Evolutionary conservation across 2,113 vertebrate genomes (phyloP), one percentile per base, ranked within the genome.

Genomic region (Cyprinodon brontotheroides): DNA sequence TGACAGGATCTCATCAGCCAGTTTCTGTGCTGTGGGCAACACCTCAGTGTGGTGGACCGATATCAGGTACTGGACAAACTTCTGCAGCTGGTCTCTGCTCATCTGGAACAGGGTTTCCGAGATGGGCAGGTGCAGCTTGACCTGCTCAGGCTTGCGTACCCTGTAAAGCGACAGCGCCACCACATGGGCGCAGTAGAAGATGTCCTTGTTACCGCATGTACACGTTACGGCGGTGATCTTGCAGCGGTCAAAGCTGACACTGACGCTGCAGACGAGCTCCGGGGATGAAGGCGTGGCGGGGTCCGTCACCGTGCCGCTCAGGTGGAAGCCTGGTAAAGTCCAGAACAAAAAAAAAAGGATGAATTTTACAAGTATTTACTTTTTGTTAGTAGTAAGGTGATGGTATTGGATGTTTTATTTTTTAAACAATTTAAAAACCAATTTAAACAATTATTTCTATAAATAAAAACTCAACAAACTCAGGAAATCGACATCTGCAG

Each of bases 161-260:
- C 98, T 96, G 89, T 98, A 99, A 91, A 99, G 95, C 74, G 97
- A 98, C 41, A 99, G 95, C 50, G 98, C 98, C 93, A 99, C 98
- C 86, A 99, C 98, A 0, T 99, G 98, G 3, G 98, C 97, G 88
- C 98, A 99, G 77, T 98, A 99, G 96, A 99, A 99, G 95, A 99
- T 99, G 96, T 99, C 98, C 92, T 99, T 98, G 96, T 99, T 99
- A 93, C 98, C 98, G 84, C 98, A 99, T 89, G 97, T 97, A 91
- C 97, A 99, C 70, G 98, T 99, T 88, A 99, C 98, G 62, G 98
- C 97, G 75, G 98, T 99, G 95, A 99, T 99, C 94, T 99, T 99
- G 95, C 98, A 99, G 95, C 98, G 97, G 94, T 99, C 98, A 89
- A 99, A 99, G 95, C 97, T 98, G 93, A 99, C 98, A 91, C 97